These are phyloP conservation scores for Mohoua ochrocephala DNA, from an alignment of 2,113 vertebrate genomes.

Conservation along the genomic window DNA sequence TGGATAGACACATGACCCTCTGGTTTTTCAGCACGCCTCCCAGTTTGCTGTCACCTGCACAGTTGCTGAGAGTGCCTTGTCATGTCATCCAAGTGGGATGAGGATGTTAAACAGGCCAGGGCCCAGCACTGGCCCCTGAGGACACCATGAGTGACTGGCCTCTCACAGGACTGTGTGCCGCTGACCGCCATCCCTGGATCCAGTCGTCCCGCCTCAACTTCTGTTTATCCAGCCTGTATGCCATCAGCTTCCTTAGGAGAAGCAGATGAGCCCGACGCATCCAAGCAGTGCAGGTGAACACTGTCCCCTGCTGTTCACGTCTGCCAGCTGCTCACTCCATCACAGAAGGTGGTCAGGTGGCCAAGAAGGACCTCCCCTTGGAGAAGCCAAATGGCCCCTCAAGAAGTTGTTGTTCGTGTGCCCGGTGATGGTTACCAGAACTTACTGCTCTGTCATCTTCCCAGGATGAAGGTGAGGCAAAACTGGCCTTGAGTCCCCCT, in stretches of 20 bases:
- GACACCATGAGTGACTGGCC: no score
- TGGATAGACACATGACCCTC: neutral
- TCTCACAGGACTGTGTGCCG: neutral
- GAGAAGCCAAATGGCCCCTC: neutral
- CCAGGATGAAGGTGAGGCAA: neutral
- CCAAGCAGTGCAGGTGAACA: neutral
- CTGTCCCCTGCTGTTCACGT: neutral
- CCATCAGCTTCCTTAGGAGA: neutral
- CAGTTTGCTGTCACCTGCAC: neutral
- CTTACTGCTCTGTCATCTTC: neutral
- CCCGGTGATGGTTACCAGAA: neutral
- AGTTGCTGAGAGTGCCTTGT: neutral
- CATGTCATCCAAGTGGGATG: neutral
- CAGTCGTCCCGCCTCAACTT: neutral
- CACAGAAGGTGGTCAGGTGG: fast-evolving
- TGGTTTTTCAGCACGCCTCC: neutral
- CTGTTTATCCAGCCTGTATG: fast-evolving
- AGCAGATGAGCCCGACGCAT: neutral
- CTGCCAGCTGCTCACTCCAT: neutral
- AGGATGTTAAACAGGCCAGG: neutral
- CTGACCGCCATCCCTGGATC: neutral
- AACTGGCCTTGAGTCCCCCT: neutral
- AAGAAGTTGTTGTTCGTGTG: fast-evolving
- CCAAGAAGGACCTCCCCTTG: neutral
- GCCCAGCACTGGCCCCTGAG: neutral